Percentiles rank a stretch among this genome's conserved stretches.
phyloP scores from a whole-genome alignment of 2,113 vertebrate species.

The Rhinichthys klamathensis region DNA sequence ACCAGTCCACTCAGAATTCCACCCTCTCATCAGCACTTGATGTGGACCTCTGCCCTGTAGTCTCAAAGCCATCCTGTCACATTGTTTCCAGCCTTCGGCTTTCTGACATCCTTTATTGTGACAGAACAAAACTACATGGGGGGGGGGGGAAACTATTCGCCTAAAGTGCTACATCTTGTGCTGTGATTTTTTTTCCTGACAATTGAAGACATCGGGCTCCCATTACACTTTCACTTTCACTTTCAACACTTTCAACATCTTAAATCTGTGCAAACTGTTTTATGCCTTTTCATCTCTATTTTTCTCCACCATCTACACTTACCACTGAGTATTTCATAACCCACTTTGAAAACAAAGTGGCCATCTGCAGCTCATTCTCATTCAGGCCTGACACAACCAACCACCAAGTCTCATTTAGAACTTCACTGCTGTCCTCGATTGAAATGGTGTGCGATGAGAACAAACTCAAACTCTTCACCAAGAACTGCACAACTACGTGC shows the following conservation, averaged over 20 bases:
- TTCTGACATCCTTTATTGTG: background rate
- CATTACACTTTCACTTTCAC: constrained; percentile 10
- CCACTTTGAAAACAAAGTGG: constrained; percentile 9
- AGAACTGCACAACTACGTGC: background rate
- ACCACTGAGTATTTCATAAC: background rate
- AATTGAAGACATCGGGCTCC: background rate
- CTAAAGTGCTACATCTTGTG: background rate
- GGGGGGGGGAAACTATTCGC: background rate
- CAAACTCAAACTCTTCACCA: background rate
- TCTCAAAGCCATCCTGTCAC: constrained; percentile 1
- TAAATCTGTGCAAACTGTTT: background rate
- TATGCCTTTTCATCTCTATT: background rate
- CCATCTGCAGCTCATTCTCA: constrained; percentile 3
- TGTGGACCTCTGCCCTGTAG: background rate
- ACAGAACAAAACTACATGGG: background rate
- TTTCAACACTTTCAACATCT: background rate
- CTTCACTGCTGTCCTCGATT: background rate
- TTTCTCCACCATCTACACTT: background rate
- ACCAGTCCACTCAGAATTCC: background rate
- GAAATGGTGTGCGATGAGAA: background rate
- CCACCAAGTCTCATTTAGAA: background rate
- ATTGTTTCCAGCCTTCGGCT: background rate
- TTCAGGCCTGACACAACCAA: background rate
- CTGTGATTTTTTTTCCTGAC: background rate
- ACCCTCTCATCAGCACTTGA: background rate